Conservation (phyloP, 2,113 vertebrate species). For the Mus spicilegus region DNA sequence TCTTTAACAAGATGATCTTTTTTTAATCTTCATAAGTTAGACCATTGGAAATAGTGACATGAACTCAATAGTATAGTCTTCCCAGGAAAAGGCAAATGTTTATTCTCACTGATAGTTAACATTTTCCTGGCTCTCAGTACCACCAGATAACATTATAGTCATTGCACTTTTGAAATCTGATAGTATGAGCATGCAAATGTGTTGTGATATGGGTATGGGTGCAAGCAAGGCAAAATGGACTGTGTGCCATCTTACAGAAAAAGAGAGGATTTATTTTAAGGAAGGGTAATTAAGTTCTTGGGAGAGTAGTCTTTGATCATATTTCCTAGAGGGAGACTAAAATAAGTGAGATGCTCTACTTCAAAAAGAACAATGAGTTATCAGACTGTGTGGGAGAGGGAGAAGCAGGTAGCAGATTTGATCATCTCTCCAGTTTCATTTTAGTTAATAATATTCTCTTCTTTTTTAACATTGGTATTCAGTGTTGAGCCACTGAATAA, state of each 20-base stretch:
- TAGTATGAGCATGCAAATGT: constrained; percentile 30
- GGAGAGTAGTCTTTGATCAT: constrained; percentile 24
- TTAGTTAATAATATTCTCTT: constrained; percentile 9
- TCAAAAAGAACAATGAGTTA: background rate
- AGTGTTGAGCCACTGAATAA: background rate
- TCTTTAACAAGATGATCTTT: background rate
- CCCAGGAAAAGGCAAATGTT: background rate
- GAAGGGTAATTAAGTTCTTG: constrained; percentile 48
- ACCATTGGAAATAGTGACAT: background rate
- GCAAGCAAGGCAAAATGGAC: background rate
- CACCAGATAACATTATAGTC: constrained; percentile 5
- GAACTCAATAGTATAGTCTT: background rate
- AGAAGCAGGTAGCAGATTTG: background rate
- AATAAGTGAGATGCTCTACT: constrained; percentile 50
- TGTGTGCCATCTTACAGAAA: constrained; percentile 1
- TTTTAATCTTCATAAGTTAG: constrained; percentile 14
- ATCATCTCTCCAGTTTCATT: constrained; percentile 26
- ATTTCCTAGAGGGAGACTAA: constrained; percentile 40
- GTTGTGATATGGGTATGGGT: background rate
- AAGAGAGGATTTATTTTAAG: constrained; percentile 58
- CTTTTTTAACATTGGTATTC: background rate
- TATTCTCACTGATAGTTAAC: background rate
- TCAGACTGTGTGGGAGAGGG: background rate
- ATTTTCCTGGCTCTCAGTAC: background rate
- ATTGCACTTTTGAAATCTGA: constrained; percentile 46